Evolutionary conservation across 2,113 vertebrate species (phyloP).

Genomic region (Oreochromis aureus): DNA sequence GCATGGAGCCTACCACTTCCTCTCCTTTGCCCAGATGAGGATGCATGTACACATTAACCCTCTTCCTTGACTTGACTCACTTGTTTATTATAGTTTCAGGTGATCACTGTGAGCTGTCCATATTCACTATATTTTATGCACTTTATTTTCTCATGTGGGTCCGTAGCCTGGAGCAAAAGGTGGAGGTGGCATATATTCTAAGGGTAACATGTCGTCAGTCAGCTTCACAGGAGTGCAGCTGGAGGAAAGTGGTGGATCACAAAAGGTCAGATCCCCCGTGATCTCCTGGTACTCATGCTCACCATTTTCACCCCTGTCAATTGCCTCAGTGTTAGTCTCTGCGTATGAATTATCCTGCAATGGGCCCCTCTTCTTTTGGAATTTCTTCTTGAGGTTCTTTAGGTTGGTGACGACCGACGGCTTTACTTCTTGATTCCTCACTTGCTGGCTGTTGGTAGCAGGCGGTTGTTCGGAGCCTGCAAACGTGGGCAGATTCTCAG

Average conservation of each 20-base stretch:
- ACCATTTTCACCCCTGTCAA: neutral
- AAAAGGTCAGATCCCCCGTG: neutral
- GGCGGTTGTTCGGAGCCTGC: neutral
- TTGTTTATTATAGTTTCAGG: neutral
- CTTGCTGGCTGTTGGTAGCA: neutral
- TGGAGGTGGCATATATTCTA: slow-evolving; percentile 69
- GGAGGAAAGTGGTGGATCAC: neutral
- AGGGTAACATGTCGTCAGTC: slow-evolving; percentile 9
- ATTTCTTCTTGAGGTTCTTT: slow-evolving; percentile 57
- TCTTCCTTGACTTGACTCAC: neutral
- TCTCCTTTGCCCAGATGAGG: neutral
- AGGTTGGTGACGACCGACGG: slow-evolving; percentile 9
- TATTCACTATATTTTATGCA: neutral
- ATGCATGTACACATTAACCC: neutral
- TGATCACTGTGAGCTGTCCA: neutral
- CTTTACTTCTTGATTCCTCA: slow-evolving; percentile 23
- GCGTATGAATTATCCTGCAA: neutral
- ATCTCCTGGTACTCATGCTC: slow-evolving; percentile 42
- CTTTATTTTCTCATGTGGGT: neutral
- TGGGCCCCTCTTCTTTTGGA: slow-evolving; percentile 33
- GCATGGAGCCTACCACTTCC: neutral
- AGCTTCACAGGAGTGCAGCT: neutral
- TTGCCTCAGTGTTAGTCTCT: neutral
- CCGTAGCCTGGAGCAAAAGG: slow-evolving; percentile 77
- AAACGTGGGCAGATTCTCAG: neutral